Percentiles rank a stretch among this genome's conserved stretches.
These are phyloP conservation scores for Taurulus bubalis DNA, from an alignment of 2,113 vertebrate genomes.

Conservation along the genomic window DNA sequence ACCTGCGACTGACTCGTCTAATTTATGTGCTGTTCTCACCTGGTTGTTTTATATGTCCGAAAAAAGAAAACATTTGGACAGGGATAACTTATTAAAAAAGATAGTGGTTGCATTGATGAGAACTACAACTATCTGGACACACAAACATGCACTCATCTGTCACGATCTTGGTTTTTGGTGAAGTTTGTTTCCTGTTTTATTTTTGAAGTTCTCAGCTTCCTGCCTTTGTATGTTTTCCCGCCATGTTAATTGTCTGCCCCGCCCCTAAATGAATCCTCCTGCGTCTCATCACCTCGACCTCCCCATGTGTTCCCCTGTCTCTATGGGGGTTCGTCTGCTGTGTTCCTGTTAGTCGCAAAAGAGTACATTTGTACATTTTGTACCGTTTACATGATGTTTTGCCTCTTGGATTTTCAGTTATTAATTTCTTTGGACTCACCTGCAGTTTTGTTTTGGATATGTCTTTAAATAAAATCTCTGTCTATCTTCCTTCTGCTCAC, in stretches of 20 bases:
- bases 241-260: background rate
- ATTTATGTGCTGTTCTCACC: constrained; percentile 31
- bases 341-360: background rate
- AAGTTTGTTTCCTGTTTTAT: background rate
- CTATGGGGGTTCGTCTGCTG: background rate
- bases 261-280: background rate
- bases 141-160: background rate
- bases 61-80: background rate
- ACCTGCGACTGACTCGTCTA: constrained; percentile 40
- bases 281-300: background rate
- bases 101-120: background rate
- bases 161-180: background rate
- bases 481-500: background rate
- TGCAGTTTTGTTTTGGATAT: background rate
- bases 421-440: background rate
- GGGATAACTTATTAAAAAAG: background rate
- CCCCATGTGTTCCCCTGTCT: background rate
- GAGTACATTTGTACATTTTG: too few relatives aligned
- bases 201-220: background rate
- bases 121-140: background rate
- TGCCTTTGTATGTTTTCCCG: background rate
- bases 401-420: background rate
- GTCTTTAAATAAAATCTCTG: background rate
- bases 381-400: background rate
- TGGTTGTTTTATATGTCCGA: constrained; percentile 14